Conservation (phyloP, 2,797 vertebrate genomes). For the Trematomus bernacchii region DNA sequence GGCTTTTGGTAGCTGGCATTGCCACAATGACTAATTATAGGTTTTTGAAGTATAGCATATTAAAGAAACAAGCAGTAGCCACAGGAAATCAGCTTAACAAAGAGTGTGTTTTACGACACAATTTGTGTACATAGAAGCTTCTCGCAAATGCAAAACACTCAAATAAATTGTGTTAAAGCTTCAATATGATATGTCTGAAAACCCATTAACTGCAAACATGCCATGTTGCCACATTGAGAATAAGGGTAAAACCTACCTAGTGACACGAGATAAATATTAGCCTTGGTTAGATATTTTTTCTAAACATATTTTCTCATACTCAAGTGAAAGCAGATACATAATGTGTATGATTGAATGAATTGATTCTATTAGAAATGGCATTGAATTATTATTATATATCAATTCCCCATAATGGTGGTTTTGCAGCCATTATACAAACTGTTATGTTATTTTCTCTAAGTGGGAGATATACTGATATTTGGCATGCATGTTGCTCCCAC, state of each 20-base stretch:
- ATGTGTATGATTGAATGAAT: slow-evolving; percentile 7
- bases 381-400: slow-evolving; percentile 3
- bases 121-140: background rate
- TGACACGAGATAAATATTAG: background rate
- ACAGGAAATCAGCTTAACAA: background rate
- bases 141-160: slow-evolving; percentile 5
- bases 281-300: background rate
- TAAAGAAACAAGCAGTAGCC: background rate
- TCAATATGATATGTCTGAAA: background rate
- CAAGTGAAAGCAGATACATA: slow-evolving; percentile 15
- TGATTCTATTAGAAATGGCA: slow-evolving; percentile 5
- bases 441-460: slow-evolving; percentile 9
- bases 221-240: background rate
- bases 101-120: background rate
- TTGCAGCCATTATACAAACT: slow-evolving; percentile 1
- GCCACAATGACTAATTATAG: background rate
- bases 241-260: background rate
- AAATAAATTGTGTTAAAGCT: background rate
- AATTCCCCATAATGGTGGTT: background rate
- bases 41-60: background rate
- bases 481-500: slow-evolving; percentile 45
- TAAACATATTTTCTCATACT: slow-evolving; percentile 22
- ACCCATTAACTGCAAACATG: background rate
- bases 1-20: slow-evolving; percentile 2
- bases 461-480: slow-evolving; percentile 23